Base-by-base conservation (phyloP, 1,140 invertebrate genomes). In the Macrocentrus cingulum region DNA sequence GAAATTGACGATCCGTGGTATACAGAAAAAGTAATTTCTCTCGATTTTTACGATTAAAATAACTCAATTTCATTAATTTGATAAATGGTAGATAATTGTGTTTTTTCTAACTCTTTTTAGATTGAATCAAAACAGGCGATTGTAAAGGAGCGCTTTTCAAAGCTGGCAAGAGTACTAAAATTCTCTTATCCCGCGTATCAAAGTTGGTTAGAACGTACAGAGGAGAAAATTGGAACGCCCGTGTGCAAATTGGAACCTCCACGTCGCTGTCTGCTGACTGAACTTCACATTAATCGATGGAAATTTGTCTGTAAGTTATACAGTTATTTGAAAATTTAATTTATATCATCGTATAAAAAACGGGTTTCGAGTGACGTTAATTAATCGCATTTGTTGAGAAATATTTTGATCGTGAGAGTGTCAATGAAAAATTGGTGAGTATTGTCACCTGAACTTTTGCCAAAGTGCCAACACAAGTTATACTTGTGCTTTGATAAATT, bases 271-370 rank as follows among this genome's bases (percentile, higher is more conserved):
- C 67, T 72, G 5, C 66, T 78, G 22, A 69, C 74, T 41, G 66
- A 71, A 34, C 70, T 72, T 6, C 62, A 74, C 25, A 75, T 69
- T 11, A 79, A 79, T 68, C 69, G 77, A 15, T 80, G 76, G 76
- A 79, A 78, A 44, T 80, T 80, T 45, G 57, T 69, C 44, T 80
- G 77, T 80, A 66, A 80, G 76, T 77, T 50, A 51, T 13, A 39
- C 4, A 57, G 48, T 9, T 15, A 16, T 51, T 15, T 19, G 45
- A 22, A 48, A 13, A 39, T 39, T 8, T n/a, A 3, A 5, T 13
- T 39, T 39, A 11, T 39, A n/a, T 5, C 9, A 29, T 29, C 25
- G 25, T 5, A 29, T 9, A 29, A 29, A 29, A 29, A 29, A 29
- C 25, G 25, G 25, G 25, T 5, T 29, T 29, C n/a, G n/a, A n/a